These are phyloP conservation scores for Halcyon badia DNA, from an alignment of 2,797 vertebrate species.

Conservation along the genomic window DNA sequence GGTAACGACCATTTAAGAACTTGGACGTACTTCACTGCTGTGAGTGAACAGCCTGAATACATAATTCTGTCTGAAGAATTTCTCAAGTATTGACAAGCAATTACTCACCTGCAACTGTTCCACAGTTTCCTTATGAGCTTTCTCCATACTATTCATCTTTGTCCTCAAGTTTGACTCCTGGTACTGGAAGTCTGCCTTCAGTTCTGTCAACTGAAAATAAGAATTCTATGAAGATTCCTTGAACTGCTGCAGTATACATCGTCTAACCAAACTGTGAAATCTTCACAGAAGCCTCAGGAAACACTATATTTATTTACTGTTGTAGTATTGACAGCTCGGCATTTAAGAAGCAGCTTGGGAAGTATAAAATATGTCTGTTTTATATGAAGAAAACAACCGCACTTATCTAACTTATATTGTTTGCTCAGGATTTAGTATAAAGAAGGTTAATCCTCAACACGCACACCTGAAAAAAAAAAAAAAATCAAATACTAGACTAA, in stretches of 20 bases:
- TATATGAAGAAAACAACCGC: neutral
- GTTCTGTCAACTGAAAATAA: conserved; percentile 89
- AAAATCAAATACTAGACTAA: neutral
- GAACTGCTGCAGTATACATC: neutral
- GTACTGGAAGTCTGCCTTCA: conserved; percentile 99
- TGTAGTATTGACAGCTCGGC: neutral
- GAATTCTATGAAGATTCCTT: neutral
- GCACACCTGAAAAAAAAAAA: too few relatives aligned
- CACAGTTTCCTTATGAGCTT: conserved; percentile 96
- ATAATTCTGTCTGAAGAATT: neutral
- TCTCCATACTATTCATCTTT: conserved; percentile 99
- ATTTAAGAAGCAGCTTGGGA: neutral
- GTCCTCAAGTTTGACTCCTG: conserved; percentile 97
- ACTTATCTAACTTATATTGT: neutral
- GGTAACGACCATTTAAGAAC: neutral
- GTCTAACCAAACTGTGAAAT: neutral
- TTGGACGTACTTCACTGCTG: neutral
- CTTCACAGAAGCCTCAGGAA: neutral
- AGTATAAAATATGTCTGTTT: neutral
- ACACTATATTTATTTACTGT: neutral
- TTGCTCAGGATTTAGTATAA: neutral
- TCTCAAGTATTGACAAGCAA: neutral
- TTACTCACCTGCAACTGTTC: conserved; percentile 92
- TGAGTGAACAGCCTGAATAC: neutral
- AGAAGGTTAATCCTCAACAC: neutral